A percentile compares a stretch with the other conserved stretches of the same genome.
These are phyloP conservation scores for Brachynemurus nebulosus DNA, from an alignment of 2,888 invertebrate species.

Conservation along the genomic window DNA sequence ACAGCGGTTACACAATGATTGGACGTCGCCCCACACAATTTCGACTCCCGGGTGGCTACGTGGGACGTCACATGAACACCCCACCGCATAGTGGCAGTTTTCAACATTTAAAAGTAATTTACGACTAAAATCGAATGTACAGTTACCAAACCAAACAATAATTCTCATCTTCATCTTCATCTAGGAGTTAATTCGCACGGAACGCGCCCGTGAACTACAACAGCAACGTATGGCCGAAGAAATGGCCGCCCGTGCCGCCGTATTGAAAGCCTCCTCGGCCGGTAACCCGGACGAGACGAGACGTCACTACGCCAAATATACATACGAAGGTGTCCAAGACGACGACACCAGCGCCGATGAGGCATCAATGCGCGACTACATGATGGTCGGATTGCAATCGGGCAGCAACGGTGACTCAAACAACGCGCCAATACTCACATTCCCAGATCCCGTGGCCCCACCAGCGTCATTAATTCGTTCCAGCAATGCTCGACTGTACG, in stretches of 20 bases:
- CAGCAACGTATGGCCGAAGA: slow-evolving; percentile 62
- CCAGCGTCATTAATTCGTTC: slow-evolving; percentile 18
- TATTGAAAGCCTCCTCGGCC: slow-evolving; percentile 39
- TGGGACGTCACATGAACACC: slow-evolving; percentile 28
- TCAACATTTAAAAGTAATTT: slow-evolving; percentile 50
- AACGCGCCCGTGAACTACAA: slow-evolving; percentile 60
- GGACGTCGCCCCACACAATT: slow-evolving; percentile 27
- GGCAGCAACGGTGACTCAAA: slow-evolving; percentile 19
- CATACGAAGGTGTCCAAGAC: slow-evolving; percentile 20
- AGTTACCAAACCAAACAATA: not conserved
- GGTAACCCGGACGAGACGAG: not conserved
- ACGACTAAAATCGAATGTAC: not conserved
- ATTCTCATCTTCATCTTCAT: slow-evolving; percentile 12
- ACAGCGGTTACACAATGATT: not conserved
- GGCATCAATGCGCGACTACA: slow-evolving; percentile 13
- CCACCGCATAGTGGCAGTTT: slow-evolving; percentile 43
- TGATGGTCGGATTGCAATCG: slow-evolving; percentile 8
- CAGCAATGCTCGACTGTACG: not conserved
- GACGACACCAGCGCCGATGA: slow-evolving; percentile 21
- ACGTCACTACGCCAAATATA: slow-evolving; percentile 17
- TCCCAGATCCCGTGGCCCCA: slow-evolving; percentile 31
- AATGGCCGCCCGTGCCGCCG: slow-evolving; percentile 46
- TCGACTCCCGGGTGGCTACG: slow-evolving; percentile 31
- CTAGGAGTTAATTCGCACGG: slow-evolving; percentile 57
- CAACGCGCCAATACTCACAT: slow-evolving; percentile 23